Percentiles rank a stretch among this genome's conserved stretches.
These are phyloP conservation scores for Xylophagus ater DNA, from an alignment of 2,888 invertebrate species.

Conservation along the genomic window DNA sequence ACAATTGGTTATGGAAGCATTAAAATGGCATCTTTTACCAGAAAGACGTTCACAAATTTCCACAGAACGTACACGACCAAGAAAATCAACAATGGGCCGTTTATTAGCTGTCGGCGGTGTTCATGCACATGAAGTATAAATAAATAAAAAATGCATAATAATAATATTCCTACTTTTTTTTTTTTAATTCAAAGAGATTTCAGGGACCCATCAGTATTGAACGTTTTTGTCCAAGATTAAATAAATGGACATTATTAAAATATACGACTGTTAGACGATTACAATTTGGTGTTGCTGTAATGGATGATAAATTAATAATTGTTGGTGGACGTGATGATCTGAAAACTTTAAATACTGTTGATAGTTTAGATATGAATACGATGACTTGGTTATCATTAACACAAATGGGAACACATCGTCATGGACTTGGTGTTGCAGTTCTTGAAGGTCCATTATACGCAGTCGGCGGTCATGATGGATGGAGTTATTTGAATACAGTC, in stretches of 20 bases:
- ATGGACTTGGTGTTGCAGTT: constrained; percentile 68
- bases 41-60: constrained; percentile 68
- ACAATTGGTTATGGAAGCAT: constrained; percentile 82
- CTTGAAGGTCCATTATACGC: constrained; percentile 77
- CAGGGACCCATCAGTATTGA: constrained; percentile 82
- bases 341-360: constrained; percentile 87
- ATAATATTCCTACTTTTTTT: no score
- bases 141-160: no score
- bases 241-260: constrained; percentile 37
- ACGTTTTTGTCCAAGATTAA: constrained; percentile 49
- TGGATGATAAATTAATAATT: constrained; percentile 70
- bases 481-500: constrained; percentile 82
- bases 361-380: constrained; percentile 74
- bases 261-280: constrained; percentile 49
- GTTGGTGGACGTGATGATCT: constrained; percentile 88
- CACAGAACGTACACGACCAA: constrained; percentile 70
- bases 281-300: constrained; percentile 84
- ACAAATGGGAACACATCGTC: constrained; percentile 83
- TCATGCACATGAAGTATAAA: constrained; percentile 76
- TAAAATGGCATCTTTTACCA: constrained; percentile 85
- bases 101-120: constrained; percentile 84
- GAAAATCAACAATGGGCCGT: constrained; percentile 84
- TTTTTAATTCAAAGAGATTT: no score
- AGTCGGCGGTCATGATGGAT: constrained; percentile 88
- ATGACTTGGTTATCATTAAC: constrained; percentile 70